Base-by-base conservation (phyloP, 2,113 vertebrate genomes). In the Triplophysa rosa region DNA sequence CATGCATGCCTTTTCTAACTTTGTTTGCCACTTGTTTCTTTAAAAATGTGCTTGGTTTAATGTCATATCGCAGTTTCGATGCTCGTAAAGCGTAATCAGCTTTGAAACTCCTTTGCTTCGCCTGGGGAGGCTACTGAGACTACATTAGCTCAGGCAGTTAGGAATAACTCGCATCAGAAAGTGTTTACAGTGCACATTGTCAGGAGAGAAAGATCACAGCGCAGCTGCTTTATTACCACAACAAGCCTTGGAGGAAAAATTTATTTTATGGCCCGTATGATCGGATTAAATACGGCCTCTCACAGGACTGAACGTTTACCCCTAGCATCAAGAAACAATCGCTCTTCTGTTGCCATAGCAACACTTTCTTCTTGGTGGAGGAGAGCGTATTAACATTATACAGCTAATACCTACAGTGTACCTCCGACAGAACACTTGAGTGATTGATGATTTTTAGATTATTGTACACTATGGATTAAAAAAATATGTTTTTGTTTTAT, bases 281-380 rank as follows among this genome's bases (percentile, higher is more conserved):
- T 63, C 29, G 56, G 26, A 78, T 78, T 62, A 40, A 78, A 75
- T 84, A 68, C 42, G 62, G 75, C 23, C 33, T 78, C 63, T 74
- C 24, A 40, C 52, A 21, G 14, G 62, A 82, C 66, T 61, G 12
- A 76, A 67, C 77, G 78, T 74, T 81, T 74, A 69, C 49, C 56
- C 79, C 64, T 40, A 68, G 80, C 64, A 81, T 74, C 33, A 52
- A 23, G 56, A 81, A 33, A 81, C 68, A 84, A 74, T 78, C 64
- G 69, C 64, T 47, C 69, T 77, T n/a, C 56, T 65, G 83, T 84
- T 84, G 79, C 83, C 68, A 84, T 84, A 70, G 83, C 69, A 84
- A 81, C 83, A 65, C 64, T 78, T 78, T 80, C 75, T 63, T 78
- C 80, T 78, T 78, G 64, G 56, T 66, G 67, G 63, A 24, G 19